These are phyloP conservation scores for Arenaria interpres DNA, from an alignment of 2,113 vertebrate genomes.

Conservation along the genomic window DNA sequence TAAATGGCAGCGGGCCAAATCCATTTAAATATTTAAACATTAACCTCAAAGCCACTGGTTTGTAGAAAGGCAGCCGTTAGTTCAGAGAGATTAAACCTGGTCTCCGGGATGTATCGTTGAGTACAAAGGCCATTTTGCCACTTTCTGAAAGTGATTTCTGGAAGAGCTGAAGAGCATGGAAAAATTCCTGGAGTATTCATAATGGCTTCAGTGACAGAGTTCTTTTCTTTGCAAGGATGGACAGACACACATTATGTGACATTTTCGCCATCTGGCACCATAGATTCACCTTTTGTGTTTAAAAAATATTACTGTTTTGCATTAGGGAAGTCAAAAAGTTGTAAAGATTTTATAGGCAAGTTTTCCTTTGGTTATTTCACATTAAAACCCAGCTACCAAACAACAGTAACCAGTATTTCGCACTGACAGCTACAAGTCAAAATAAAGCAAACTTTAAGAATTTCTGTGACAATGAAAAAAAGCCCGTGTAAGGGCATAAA, in stretches of 20 bases:
- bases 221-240: not conserved
- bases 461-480: not conserved
- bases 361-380: not conserved
- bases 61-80: not conserved
- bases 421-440: not conserved
- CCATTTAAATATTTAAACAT: conserved; percentile 61
- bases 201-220: not conserved
- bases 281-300: not conserved
- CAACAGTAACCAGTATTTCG: not conserved
- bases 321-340: not conserved
- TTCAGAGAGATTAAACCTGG: not conserved
- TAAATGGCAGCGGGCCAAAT: conserved; percentile 39
- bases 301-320: not conserved
- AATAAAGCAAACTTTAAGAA: not conserved
- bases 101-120: not conserved
- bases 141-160: not conserved
- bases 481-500: not conserved
- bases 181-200: not conserved
- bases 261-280: not conserved
- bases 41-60: conserved; percentile 48
- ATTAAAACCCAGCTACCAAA: not conserved
- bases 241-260: accelerated
- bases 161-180: not conserved
- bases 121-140: conserved; percentile 29
- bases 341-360: not conserved